A percentile compares a stretch with the other conserved stretches of the same genome.
Evolutionary conservation across 2,888 invertebrate species (phyloP).

Genomic region (Charanyca ferruginea): DNA sequence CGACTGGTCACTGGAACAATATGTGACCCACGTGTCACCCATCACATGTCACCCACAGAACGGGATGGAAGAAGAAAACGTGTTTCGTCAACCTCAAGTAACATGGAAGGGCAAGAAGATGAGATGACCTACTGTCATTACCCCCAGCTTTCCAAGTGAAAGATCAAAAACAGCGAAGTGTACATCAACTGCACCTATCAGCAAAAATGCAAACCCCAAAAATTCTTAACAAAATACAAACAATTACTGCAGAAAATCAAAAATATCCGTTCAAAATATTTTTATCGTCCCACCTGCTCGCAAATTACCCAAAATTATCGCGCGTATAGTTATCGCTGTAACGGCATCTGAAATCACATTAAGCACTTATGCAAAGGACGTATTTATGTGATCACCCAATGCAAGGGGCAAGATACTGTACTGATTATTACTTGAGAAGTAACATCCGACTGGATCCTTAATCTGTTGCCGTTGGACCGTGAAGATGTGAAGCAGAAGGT

Average conservation of each 20-base stretch:
- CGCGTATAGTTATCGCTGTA: conserved; percentile 18
- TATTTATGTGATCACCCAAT: conserved; percentile 41
- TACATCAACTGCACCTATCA: background rate
- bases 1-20: too few species aligned
- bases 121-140: too few species aligned
- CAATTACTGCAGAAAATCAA: background rate
- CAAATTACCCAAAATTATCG: conserved; percentile 36
- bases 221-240: background rate
- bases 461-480: background rate
- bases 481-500: conserved; percentile 27
- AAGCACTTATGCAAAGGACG: conserved; percentile 43
- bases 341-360: conserved; percentile 53
- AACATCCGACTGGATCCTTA: conserved; percentile 19
- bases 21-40: too few species aligned
- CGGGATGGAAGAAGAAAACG: too few species aligned
- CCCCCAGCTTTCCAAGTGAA: too few species aligned
- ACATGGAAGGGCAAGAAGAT: too few species aligned
- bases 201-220: background rate
- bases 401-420: conserved; percentile 24
- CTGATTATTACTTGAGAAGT: conserved; percentile 38
- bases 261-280: background rate
- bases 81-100: too few species aligned
- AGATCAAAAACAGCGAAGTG: too few species aligned
- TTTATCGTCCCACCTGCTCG: conserved; percentile 36
- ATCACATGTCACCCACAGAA: too few species aligned